phyloP scores from a whole-genome alignment of 2,113 vertebrate genomes.

The Pseudorasbora parva region DNA sequence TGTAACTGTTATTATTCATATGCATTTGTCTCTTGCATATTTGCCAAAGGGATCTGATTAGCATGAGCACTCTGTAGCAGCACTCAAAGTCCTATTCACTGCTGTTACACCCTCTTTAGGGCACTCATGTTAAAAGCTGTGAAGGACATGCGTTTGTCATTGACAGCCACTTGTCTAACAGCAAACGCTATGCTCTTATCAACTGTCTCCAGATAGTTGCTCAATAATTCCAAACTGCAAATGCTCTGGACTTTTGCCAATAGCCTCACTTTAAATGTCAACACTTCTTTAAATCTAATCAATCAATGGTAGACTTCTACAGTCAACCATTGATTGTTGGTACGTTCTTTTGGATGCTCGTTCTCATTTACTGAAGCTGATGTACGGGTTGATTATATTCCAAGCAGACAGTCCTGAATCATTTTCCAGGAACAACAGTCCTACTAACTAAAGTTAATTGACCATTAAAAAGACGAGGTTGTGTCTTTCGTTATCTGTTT shows the following conservation, averaged over 20 bases:
- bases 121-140: constrained; percentile 21
- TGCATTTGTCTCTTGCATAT: neutral
- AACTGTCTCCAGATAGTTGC: neutral
- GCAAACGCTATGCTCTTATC: neutral
- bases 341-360: neutral
- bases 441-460: constrained; percentile 4
- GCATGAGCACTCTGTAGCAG: neutral
- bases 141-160: neutral
- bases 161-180: constrained; percentile 7
- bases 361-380: neutral
- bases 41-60: constrained; percentile 3
- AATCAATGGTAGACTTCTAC: too few species aligned
- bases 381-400: neutral
- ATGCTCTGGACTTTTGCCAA: neutral
- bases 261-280: neutral
- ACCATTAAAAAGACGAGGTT: neutral
- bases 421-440: neutral
- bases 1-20: neutral
- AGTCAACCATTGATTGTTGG: neutral
- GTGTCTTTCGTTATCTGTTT: neutral
- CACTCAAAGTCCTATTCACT: neutral
- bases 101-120: neutral
- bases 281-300: constrained; percentile 10
- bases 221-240: neutral
- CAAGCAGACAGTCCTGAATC: neutral